These are phyloP conservation scores for Scaptomyza reducta DNA, from an alignment of 2,888 invertebrate genomes.

Conservation along the genomic window DNA sequence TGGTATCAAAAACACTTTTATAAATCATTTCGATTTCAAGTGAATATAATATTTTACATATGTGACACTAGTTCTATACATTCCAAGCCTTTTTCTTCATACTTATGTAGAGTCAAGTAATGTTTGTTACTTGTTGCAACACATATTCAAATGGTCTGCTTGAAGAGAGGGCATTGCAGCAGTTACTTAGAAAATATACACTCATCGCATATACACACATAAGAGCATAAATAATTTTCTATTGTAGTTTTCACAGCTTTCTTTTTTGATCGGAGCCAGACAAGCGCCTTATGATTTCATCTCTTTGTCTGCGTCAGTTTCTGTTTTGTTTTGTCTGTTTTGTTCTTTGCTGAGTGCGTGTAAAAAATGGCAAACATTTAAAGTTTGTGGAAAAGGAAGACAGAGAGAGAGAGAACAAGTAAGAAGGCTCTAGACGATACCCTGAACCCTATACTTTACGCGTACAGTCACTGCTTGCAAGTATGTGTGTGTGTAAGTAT, in stretches of 20 bases:
- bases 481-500: too few relatives aligned
- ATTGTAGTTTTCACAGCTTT: conserved; percentile 33
- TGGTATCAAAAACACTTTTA: too few relatives aligned
- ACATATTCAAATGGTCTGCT: too few relatives aligned
- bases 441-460: too few relatives aligned
- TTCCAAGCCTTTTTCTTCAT: too few relatives aligned
- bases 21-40: too few relatives aligned
- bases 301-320: conserved; percentile 32
- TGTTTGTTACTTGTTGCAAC: too few relatives aligned
- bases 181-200: not conserved
- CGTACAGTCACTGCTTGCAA: too few relatives aligned
- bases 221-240: conserved; percentile 4
- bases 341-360: conserved; percentile 14
- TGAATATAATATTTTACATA: too few relatives aligned
- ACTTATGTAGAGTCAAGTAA: too few relatives aligned
- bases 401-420: conserved; percentile 6
- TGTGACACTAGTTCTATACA: too few relatives aligned
- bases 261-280: conserved; percentile 39
- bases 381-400: conserved; percentile 56
- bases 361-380: conserved; percentile 68
- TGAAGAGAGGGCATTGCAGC: conserved; percentile 15
- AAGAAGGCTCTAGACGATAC: too few relatives aligned
- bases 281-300: conserved; percentile 56
- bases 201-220: not conserved
- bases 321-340: not conserved